A percentile compares a stretch with the other conserved stretches of the same genome.
Evolutionary conservation across 2,113 vertebrate species (phyloP).

Genomic region (Chaetodon trifascialis): DNA sequence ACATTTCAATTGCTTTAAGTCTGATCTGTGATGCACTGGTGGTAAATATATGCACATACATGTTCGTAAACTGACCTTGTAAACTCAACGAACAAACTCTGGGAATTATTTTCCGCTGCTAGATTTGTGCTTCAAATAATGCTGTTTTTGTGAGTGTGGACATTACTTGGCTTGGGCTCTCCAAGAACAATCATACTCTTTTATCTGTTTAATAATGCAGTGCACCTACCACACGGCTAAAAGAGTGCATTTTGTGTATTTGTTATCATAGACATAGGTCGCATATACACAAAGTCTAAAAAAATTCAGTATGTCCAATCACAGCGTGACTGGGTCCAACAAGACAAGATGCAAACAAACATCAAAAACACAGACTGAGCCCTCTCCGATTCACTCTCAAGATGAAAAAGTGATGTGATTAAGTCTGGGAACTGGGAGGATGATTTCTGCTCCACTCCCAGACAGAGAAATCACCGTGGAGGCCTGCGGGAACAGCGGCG

Average conservation of each 20-base stretch:
- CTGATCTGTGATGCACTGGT: background rate
- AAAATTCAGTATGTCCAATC: conserved; percentile 17
- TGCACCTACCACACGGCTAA: background rate
- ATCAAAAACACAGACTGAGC: conserved; percentile 10
- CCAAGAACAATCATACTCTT: background rate
- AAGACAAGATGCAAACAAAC: conserved; percentile 20
- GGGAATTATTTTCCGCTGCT: background rate
- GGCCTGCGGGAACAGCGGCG: conserved; percentile 33
- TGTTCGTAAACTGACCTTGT: background rate
- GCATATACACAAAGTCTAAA: conserved; percentile 9
- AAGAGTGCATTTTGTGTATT: background rate
- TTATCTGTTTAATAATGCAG: conserved; percentile 7
- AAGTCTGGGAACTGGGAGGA: conserved; percentile 41
- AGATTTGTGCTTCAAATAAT: background rate
- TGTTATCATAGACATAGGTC: background rate
- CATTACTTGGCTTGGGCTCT: background rate
- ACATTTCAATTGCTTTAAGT: background rate
- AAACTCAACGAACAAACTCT: background rate
- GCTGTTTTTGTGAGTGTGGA: background rate
- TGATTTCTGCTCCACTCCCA: conserved; percentile 54
- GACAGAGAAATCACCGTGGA: conserved; percentile 47
- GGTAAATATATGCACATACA: background rate
- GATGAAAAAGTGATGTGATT: conserved; percentile 63
- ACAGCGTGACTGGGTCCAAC: background rate
- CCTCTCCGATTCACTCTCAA: conserved; percentile 43